phyloP scores from a whole-genome alignment of 2,797 vertebrate species.

The Luscinia luscinia region DNA sequence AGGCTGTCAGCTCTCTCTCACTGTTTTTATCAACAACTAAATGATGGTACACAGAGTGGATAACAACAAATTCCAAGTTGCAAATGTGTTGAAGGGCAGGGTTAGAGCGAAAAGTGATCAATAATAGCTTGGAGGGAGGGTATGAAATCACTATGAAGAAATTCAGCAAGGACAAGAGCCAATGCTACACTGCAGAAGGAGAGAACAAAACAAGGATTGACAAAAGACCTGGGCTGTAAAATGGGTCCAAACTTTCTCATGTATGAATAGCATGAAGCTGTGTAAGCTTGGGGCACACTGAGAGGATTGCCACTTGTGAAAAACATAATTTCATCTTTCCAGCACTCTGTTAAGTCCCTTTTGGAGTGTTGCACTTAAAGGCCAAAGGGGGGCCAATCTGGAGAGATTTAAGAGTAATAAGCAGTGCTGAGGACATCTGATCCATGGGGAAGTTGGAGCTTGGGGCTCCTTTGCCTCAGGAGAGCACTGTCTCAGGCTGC shows the following conservation, averaged over 20 bases:
- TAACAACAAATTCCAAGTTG: not conserved
- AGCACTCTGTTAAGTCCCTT: not conserved
- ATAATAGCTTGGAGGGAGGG: not conserved
- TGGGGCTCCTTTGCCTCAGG: rapidly evolving
- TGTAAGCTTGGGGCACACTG: not conserved
- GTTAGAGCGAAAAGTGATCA: not conserved
- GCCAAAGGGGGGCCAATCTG: not conserved
- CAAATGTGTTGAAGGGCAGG: not conserved
- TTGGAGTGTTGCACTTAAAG: not conserved
- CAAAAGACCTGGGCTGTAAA: not conserved
- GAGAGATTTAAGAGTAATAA: not conserved
- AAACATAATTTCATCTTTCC: not conserved
- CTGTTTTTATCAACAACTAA: not conserved
- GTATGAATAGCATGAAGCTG: not conserved
- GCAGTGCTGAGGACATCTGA: not conserved
- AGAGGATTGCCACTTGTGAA: not conserved
- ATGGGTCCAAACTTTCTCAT: not conserved
- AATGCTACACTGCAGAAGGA: not conserved
- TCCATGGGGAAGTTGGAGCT: not conserved
- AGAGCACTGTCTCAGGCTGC: not conserved
- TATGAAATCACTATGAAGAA: not conserved
- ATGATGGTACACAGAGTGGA: not conserved
- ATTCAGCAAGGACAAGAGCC: not conserved
- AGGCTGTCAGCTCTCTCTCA: not conserved
- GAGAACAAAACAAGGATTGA: not conserved